Evolutionary conservation across 2,797 vertebrate genomes (phyloP).

Genomic region (Chrosomus eos): DNA sequence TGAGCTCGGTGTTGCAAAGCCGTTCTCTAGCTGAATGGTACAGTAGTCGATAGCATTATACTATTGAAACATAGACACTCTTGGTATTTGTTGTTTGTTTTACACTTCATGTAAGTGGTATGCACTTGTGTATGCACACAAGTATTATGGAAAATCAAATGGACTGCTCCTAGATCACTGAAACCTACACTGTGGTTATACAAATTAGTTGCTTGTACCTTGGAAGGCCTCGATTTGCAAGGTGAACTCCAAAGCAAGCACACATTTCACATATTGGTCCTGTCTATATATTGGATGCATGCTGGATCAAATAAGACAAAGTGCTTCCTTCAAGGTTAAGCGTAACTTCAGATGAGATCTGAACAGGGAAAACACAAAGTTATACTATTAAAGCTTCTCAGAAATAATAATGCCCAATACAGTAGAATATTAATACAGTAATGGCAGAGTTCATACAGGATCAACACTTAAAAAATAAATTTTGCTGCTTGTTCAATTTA

Average conservation of each 20-base stretch:
- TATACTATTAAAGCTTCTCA: background rate
- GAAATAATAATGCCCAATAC: background rate
- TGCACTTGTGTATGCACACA: slow-evolving; percentile 18
- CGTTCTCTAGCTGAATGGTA: slow-evolving; percentile 1
- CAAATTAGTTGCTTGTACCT: slow-evolving; percentile 39
- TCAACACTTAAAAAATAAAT: background rate
- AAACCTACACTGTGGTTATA: slow-evolving; percentile 43
- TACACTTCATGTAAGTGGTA: slow-evolving; percentile 43
- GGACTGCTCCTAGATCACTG: slow-evolving; percentile 17
- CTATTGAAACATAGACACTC: background rate
- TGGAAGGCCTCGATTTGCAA: slow-evolving; percentile 29
- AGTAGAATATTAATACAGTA: background rate
- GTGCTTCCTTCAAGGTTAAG: slow-evolving; percentile 32
- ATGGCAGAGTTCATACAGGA: background rate
- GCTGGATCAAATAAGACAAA: slow-evolving; percentile 47
- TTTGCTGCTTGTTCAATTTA: background rate
- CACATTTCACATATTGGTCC: slow-evolving; percentile 51
- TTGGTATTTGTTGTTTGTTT: slow-evolving; percentile 40
- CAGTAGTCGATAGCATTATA: slow-evolving; percentile 28
- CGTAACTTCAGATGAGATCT: slow-evolving; percentile 12
- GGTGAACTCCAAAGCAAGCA: slow-evolving; percentile 44
- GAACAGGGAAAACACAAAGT: slow-evolving; percentile 17
- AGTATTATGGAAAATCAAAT: slow-evolving; percentile 42
- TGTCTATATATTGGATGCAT: slow-evolving; percentile 11
- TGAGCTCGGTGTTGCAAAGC: background rate